These are phyloP conservation scores for Microplitis mediator DNA, from an alignment of 1,140 invertebrate genomes.

Conservation along the genomic window DNA sequence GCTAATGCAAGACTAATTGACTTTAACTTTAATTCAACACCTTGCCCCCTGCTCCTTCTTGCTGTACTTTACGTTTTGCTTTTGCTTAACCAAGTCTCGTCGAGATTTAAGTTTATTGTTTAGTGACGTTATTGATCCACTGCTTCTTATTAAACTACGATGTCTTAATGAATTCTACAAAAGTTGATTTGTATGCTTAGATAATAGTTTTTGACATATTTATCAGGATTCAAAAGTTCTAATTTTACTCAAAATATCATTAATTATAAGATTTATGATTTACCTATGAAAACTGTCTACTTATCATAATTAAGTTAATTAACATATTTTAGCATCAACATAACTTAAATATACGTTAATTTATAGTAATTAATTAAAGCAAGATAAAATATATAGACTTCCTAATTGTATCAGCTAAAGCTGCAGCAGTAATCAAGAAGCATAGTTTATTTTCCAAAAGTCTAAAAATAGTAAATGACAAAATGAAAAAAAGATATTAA, in stretches of 20 bases:
- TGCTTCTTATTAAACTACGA: not conserved
- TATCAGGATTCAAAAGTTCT: too few species aligned
- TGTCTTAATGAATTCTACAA: not conserved
- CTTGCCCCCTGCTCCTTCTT: not conserved
- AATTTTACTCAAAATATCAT: too few species aligned
- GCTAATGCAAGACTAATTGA: conserved; percentile 46
- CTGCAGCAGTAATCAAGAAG: not conserved
- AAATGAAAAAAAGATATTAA: conserved; percentile 34
- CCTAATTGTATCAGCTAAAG: not conserved
- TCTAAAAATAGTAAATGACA: conserved; percentile 16
- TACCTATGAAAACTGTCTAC: too few species aligned
- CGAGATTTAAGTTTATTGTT: conserved; percentile 2
- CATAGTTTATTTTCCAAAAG: not conserved
- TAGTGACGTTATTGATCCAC: not conserved
- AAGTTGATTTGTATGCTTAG: not conserved
- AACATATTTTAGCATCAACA: too few species aligned
- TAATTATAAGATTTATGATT: too few species aligned
- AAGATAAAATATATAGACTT: not conserved
- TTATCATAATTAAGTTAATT: too few species aligned
- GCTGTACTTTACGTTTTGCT: not conserved
- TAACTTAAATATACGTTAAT: not conserved
- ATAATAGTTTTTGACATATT: too few species aligned
- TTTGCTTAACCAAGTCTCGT: not conserved
- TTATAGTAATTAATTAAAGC: not conserved
- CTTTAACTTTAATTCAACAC: conserved; percentile 37